Conservation (phyloP, 2,888 invertebrate genomes). For the Ashinkailepas kermadecensis region DNA sequence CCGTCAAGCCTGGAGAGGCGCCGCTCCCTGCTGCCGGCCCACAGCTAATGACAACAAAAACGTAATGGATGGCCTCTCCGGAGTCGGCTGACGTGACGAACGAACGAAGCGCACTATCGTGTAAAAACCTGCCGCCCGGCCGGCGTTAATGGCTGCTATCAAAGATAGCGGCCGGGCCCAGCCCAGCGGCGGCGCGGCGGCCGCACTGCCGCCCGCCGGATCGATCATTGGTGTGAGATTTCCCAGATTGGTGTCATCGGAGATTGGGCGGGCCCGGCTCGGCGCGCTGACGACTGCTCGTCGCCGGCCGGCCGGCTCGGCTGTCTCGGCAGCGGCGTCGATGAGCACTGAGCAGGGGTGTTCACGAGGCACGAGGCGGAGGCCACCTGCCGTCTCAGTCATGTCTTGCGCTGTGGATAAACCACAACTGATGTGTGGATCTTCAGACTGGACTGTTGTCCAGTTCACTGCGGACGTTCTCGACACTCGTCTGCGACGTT, state of each 20-base stretch:
- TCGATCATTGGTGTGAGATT: conserved; percentile 9
- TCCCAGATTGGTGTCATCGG: background rate
- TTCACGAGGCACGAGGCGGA: too few species aligned
- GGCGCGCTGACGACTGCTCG: background rate
- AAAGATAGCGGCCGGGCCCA: background rate
- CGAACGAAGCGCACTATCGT: background rate
- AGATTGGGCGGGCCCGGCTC: background rate
- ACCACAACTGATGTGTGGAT: too few species aligned
- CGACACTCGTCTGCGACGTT: too few species aligned
- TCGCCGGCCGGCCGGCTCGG: too few species aligned
- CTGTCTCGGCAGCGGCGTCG: too few species aligned
- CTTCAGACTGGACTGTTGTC: too few species aligned
- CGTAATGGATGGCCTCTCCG: conserved; percentile 20
- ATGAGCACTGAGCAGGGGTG: too few species aligned
- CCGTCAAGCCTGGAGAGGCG: background rate
- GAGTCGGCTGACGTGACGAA: conserved; percentile 3
- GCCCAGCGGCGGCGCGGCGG: background rate
- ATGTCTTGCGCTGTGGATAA: too few species aligned
- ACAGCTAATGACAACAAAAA: conserved; percentile 18
- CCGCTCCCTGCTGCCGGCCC: background rate
- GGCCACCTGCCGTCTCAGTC: too few species aligned
- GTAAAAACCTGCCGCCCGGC: background rate
- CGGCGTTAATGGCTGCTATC: conserved; percentile 16
- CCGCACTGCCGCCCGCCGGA: background rate
- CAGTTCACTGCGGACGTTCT: too few species aligned